Percentiles rank a stretch among this genome's conserved stretches.
These are phyloP conservation scores for Heloderma charlesbogerti DNA, from an alignment of 2,113 vertebrate genomes.

Conservation along the genomic window DNA sequence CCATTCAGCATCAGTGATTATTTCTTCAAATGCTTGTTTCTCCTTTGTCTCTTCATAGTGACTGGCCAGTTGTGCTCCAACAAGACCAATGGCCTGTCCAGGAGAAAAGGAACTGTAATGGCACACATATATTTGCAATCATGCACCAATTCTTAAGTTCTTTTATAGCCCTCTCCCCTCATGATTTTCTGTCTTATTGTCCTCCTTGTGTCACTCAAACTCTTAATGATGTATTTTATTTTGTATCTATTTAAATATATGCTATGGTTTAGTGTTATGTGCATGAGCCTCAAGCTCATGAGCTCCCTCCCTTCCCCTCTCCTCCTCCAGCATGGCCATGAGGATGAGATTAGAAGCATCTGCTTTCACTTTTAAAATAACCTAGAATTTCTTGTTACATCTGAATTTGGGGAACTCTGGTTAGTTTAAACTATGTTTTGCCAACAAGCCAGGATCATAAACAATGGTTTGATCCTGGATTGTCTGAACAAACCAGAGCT, in stretches of 20 bases:
- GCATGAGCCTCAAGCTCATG: not conserved
- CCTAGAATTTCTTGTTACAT: not conserved
- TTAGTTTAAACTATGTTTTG: not conserved
- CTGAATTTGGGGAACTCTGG: not conserved
- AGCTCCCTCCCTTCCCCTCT: not conserved
- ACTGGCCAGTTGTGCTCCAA: constrained; percentile 86
- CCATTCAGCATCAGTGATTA: constrained; percentile 92
- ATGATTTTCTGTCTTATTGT: not conserved
- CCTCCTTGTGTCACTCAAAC: not conserved
- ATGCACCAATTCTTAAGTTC: not conserved
- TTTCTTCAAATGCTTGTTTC: constrained; percentile 82
- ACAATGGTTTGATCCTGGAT: too few relatives aligned
- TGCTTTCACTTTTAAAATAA: not conserved
- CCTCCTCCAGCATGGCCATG: not conserved
- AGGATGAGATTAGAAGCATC: not conserved
- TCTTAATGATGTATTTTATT: not conserved
- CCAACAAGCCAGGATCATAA: too few relatives aligned
- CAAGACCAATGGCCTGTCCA: constrained; percentile 86
- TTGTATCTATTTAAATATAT: too few relatives aligned
- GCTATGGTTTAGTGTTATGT: too few relatives aligned
- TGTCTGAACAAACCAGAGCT: too few relatives aligned
- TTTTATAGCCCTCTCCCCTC: not conserved
- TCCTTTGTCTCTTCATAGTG: constrained; percentile 80
- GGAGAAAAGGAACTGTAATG: not conserved
- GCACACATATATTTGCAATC: not conserved